Evolutionary conservation across 2,888 invertebrate species (phyloP), one percentile per base, ranked within the genome.

Genomic region (Ectemnius lituratus): DNA sequence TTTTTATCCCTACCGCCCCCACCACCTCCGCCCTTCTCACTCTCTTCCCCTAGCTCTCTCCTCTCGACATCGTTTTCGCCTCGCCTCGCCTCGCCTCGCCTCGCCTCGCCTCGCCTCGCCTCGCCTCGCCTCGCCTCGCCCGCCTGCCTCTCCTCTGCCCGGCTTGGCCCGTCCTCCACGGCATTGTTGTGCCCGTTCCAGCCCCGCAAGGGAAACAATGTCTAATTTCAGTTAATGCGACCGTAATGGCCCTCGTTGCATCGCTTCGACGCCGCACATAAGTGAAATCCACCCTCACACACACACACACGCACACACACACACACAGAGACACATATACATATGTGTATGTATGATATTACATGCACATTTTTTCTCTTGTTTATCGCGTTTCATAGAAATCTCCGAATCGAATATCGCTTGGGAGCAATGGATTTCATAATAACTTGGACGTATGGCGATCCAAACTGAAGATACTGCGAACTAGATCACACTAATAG

Each of bases 201-300:
- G 71, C 76, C 72, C 80, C 79, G 77, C 82, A 74, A 81, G 81
- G 80, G 77, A 85, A 86, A 87, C 87, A 86, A 87, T 86, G 86
- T 87, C 87, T 87, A 87, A 87, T 87, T 87, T 87, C 84, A 83
- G 84, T 86, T 86, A 86, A 88, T 87, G 82, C 83, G 83, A 70
- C 82, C 80, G 76, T 86, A 87, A 87, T 87, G 85, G 84, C 75
- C 82, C 81, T 82, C 80, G 83, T 80, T 81, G 79, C 72, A 78
- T 71, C 79, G 76, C 37, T 37, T 37, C 56, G 23, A 62, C 57
- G 69, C 65, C 68, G 65, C 60, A 69, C 83, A 83, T 85, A 85
- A 85, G 80, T 85, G 84, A 83, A 85, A 85, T 83, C 74, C 79
- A 70, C 67, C 37, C 37, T 37, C 37, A 1, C 37, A 37, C 37